Percentiles rank a stretch among this genome's conserved stretches.
Conservation (phyloP, 1,140 invertebrate species). For the Belonocnema kinseyi region DNA sequence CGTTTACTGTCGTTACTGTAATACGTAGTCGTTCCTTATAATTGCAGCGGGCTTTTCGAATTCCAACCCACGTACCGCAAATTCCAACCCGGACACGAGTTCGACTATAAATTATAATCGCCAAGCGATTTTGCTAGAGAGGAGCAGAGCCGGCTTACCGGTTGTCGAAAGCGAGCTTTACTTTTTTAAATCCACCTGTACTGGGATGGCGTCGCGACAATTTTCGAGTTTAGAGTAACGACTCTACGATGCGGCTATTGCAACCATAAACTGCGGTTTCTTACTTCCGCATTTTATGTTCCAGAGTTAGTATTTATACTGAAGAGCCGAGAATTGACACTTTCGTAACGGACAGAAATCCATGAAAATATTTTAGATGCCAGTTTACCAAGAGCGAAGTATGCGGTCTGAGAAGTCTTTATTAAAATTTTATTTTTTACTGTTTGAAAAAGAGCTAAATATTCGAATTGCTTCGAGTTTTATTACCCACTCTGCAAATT, state of each 20-base stretch:
- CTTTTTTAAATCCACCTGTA: background rate
- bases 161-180: background rate
- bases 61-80: background rate
- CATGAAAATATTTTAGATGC: background rate
- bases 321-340: background rate
- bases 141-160: background rate
- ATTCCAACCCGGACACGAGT: background rate
- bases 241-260: conserved; percentile 8
- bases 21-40: conserved; percentile 4
- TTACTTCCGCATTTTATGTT: background rate
- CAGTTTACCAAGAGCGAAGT: too few species aligned
- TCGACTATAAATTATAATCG: conserved; percentile 1
- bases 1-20: background rate
- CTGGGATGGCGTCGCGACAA: background rate
- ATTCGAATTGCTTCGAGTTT: too few species aligned
- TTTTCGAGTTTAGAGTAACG: conserved; percentile 2
- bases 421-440: too few species aligned
- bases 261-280: conserved; percentile 2
- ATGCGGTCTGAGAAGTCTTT: too few species aligned
- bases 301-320: background rate
- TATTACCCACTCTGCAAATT: too few species aligned
- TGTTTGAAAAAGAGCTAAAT: too few species aligned
- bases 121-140: background rate
- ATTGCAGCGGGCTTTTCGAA: conserved; percentile 6
- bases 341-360: background rate